phyloP scores from a whole-genome alignment of 2,888 invertebrate genomes.

The Patella pellucida region DNA sequence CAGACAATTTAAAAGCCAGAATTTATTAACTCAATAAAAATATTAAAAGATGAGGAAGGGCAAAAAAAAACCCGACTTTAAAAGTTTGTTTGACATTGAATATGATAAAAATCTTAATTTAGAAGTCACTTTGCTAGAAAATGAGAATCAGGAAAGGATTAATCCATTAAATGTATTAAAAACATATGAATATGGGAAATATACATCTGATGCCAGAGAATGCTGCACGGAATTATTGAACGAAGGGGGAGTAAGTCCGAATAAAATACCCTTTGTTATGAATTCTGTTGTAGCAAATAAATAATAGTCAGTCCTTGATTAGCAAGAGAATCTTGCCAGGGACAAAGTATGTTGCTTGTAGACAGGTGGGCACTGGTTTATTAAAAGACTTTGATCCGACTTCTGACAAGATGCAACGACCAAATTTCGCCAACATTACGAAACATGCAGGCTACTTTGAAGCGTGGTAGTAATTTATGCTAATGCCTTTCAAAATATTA shows the following conservation, averaged over 20 bases:
- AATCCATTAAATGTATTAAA: no score
- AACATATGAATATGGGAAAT: no score
- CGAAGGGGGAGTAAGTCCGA: background rate
- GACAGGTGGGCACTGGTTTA: background rate
- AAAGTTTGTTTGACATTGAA: no score
- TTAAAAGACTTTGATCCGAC: background rate
- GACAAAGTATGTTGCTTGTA: background rate
- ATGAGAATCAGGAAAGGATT: no score
- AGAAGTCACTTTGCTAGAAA: no score
- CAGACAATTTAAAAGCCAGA: no score
- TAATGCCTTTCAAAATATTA: background rate
- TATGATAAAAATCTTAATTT: no score
- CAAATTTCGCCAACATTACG: conserved; percentile 10
- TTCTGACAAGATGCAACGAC: background rate
- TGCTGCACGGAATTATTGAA: background rate
- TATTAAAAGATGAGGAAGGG: no score
- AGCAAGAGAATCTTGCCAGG: background rate
- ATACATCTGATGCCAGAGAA: background rate
- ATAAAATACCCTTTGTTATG: background rate
- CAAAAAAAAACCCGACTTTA: no score
- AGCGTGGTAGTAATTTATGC: background rate
- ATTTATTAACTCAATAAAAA: no score
- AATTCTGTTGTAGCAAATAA: background rate
- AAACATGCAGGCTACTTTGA: conserved; percentile 1
- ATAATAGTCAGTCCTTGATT: background rate